Percentiles rank a stretch among this genome's conserved stretches.
These are phyloP conservation scores for Ornithorhynchus anatinus DNA, from an alignment of 2,113 vertebrate genomes.

Conservation along the genomic window DNA sequence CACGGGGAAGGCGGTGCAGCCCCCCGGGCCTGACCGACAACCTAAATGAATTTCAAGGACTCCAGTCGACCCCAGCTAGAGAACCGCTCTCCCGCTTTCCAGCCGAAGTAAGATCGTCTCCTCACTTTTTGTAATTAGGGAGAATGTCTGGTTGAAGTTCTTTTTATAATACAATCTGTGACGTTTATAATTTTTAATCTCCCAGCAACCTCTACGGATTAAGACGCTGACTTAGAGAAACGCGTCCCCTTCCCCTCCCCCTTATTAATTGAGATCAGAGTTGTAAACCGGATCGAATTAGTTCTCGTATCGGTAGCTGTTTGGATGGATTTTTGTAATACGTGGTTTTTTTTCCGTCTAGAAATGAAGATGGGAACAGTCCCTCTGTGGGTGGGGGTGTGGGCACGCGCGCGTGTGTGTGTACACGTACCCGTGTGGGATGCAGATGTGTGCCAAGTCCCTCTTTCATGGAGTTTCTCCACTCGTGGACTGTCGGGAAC, in stretches of 20 bases:
- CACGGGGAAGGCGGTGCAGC: neutral
- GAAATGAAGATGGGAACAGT: conserved; percentile 53
- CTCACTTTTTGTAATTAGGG: conserved; percentile 60
- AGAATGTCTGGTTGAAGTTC: conserved; percentile 21
- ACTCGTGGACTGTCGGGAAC: neutral
- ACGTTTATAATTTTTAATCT: conserved; percentile 32
- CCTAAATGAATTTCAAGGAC: conserved; percentile 42
- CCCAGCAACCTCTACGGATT: neutral
- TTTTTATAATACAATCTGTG: conserved; percentile 21
- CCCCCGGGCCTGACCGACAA: conserved; percentile 7
- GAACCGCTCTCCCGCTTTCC: conserved; percentile 40
- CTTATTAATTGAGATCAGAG: conserved; percentile 39
- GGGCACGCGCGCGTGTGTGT: neutral
- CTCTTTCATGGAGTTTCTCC: conserved; percentile 20
- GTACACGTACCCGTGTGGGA: neutral
- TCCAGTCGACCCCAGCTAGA: conserved; percentile 45
- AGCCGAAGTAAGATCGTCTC: conserved; percentile 40
- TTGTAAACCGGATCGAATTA: conserved; percentile 60
- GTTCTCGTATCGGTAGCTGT: conserved; percentile 60
- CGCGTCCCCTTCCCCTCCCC: conserved; percentile 34
- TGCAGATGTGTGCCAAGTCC: conserved; percentile 4
- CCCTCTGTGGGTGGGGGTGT: conserved; percentile 26
- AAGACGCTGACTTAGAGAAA: conserved; percentile 29
- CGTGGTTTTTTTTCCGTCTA: conserved; percentile 39
- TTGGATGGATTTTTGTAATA: conserved; percentile 61